Percentiles rank a stretch among this genome's conserved stretches.
Evolutionary conservation across 2,113 vertebrate genomes (phyloP).

Genomic region (Lontra canadensis): DNA sequence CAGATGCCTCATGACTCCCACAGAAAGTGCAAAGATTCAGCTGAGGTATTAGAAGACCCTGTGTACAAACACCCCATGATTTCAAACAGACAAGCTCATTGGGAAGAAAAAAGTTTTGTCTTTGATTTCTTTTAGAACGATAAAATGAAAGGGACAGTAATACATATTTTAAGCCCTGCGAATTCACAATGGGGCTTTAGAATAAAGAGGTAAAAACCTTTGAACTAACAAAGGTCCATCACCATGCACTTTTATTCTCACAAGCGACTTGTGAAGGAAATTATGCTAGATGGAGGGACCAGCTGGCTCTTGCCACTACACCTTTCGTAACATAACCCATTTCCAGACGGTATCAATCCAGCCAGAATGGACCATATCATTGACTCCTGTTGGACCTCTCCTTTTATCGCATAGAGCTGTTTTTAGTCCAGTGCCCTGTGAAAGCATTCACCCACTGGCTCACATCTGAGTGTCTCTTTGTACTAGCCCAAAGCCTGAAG

Average conservation of each 20-base stretch:
- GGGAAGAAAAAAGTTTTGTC: constrained; percentile 87
- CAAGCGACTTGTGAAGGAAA: constrained; percentile 90
- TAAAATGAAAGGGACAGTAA: constrained; percentile 98
- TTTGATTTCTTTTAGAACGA: constrained; percentile 97
- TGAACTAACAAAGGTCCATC: constrained; percentile 99
- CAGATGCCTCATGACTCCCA: constrained; percentile 64
- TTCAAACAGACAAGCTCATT: constrained; percentile 92
- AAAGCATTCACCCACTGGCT: constrained; percentile 86
- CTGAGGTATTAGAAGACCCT: constrained; percentile 84
- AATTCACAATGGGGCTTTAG: constrained; percentile 97
- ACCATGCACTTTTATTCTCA: constrained; percentile 88
- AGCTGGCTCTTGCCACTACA: constrained; percentile 86
- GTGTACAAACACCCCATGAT: constrained; percentile 87
- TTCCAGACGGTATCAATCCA: constrained; percentile 84
- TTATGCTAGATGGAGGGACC: constrained; percentile 84
- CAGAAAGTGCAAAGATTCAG: constrained; percentile 77
- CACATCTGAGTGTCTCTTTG: constrained; percentile 94
- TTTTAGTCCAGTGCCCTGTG: constrained; percentile 84
- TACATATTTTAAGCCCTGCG: constrained; percentile 98
- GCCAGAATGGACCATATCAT: constrained; percentile 70
- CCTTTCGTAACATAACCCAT: constrained; percentile 84
- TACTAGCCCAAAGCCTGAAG: constrained; percentile 87
- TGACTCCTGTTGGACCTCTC: constrained; percentile 84
- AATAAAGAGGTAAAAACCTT: constrained; percentile 99
- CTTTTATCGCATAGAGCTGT: constrained; percentile 84